These are phyloP conservation scores for Orientallactaga bullata DNA, from an alignment of 2,113 vertebrate species.

Conservation along the genomic window DNA sequence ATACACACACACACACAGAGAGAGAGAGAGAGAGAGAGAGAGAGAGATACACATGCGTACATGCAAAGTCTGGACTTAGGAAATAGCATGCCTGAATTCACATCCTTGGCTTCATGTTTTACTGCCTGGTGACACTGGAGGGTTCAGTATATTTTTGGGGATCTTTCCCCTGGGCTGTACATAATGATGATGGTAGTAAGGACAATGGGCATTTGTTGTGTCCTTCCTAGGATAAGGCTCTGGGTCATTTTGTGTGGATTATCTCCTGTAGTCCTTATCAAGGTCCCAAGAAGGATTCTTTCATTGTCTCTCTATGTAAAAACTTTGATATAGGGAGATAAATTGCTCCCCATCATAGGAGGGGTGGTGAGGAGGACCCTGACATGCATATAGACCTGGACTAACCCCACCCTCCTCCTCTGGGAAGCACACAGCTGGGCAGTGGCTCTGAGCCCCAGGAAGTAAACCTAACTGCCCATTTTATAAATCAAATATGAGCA, in stretches of 20 bases:
- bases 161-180: not conserved
- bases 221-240: not conserved
- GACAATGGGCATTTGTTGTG: not conserved
- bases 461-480: not conserved
- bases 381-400: too few relatives aligned
- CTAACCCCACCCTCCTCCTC: accelerated
- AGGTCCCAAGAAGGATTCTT: not conserved
- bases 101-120: too few relatives aligned
- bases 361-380: not conserved
- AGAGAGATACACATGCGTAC: too few relatives aligned
- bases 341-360: not conserved
- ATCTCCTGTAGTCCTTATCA: not conserved
- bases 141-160: not conserved
- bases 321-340: not conserved
- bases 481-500: not conserved
- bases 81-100: not conserved
- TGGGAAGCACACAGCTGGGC: not conserved
- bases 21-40: too few relatives aligned
- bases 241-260: accelerated
- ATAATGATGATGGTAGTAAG: not conserved
- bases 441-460: too few relatives aligned
- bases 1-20: too few relatives aligned
- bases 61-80: not conserved
- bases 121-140: not conserved
- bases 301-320: not conserved